Conservation (phyloP, 2,888 invertebrate genomes). For the Aphrophora alni region DNA sequence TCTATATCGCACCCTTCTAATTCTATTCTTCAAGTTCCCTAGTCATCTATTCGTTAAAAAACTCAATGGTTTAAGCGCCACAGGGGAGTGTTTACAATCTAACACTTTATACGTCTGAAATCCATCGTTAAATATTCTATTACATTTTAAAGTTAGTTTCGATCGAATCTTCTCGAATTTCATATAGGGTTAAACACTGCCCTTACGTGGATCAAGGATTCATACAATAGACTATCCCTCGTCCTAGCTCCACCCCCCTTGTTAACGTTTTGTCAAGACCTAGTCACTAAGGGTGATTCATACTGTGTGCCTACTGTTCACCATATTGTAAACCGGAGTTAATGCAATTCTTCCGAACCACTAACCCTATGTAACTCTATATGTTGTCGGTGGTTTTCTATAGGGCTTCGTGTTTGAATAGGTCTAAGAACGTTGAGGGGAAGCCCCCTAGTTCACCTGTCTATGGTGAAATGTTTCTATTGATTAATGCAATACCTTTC, state of each 20-base stretch:
- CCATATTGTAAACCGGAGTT: neutral
- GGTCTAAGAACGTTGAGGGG: neutral
- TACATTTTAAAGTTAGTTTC: neutral
- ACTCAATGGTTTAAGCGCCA: too few species aligned
- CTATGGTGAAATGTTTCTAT: neutral
- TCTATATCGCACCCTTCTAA: neutral
- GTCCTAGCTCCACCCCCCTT: neutral
- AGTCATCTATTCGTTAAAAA: too few species aligned
- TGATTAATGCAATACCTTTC: neutral
- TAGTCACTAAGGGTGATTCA: neutral
- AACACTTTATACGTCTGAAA: neutral
- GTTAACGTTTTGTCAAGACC: neutral
- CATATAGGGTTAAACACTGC: neutral
- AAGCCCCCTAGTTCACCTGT: neutral
- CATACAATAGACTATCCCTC: neutral
- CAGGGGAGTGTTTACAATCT: neutral
- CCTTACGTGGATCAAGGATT: too few species aligned
- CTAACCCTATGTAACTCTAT: slow-evolving; percentile 6
- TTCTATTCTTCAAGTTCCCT: too few species aligned
- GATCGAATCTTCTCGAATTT: neutral
- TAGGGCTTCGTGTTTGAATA: slow-evolving; percentile 3
- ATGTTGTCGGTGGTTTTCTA: slow-evolving; percentile 9
- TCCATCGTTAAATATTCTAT: neutral
- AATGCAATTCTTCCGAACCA: neutral
- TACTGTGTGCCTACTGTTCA: neutral